Percentiles rank a stretch among this genome's conserved stretches.
phyloP scores from a whole-genome alignment of 2,113 vertebrate species.

The Tragelaphus strepsiceros region DNA sequence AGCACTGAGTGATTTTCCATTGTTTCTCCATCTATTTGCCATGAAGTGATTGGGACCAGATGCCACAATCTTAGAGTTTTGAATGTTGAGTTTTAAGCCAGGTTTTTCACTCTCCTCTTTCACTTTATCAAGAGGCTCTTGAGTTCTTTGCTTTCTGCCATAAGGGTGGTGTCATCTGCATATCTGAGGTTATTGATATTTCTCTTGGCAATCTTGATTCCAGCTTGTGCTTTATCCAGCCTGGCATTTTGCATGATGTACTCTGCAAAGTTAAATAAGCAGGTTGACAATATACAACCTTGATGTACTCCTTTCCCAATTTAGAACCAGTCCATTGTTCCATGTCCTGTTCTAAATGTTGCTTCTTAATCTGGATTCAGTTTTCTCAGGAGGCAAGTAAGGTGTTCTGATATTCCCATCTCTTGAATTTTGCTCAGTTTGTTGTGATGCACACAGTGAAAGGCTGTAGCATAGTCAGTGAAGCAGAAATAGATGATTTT shows the following conservation, averaged over 20 bases:
- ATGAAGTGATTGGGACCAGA: background rate
- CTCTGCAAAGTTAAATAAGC: background rate
- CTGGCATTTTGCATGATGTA: background rate
- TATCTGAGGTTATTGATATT: background rate
- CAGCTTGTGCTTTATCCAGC: background rate
- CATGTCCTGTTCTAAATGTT: background rate
- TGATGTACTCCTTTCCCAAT: background rate
- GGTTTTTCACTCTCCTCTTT: background rate
- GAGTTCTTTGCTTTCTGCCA: background rate
- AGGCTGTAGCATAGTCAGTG: background rate
- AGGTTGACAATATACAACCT: background rate
- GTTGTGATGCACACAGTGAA: background rate
- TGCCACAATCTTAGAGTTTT: background rate
- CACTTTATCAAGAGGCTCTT: background rate
- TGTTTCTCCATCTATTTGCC: background rate
- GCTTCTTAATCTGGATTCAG: background rate
- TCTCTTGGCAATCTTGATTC: background rate
- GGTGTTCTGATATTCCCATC: background rate
- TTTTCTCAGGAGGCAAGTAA: background rate
- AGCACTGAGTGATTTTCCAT: background rate
- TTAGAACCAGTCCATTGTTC: background rate
- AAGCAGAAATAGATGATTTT: background rate
- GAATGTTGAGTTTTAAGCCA: background rate
- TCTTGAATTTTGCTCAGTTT: background rate
- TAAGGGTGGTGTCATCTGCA: background rate